Evolutionary conservation across 2,113 vertebrate genomes (phyloP).

Genomic region (Malaclemys terrapin): DNA sequence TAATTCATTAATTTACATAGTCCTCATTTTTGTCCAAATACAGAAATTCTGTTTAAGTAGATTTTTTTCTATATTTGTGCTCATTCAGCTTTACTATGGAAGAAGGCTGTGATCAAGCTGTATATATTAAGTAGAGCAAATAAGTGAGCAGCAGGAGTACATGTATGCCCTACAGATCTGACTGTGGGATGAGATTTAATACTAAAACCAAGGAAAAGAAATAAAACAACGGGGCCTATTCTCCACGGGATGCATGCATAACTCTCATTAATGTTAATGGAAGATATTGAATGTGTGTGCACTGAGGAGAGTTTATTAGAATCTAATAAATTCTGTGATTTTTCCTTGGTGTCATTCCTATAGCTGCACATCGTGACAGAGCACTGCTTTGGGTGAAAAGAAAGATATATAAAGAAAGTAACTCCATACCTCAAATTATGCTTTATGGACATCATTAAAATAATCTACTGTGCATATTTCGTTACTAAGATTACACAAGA

Average conservation of each 20-base stretch:
- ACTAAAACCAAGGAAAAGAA: constrained; percentile 56
- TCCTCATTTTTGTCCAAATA: constrained; percentile 49
- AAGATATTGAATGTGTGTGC: constrained; percentile 61
- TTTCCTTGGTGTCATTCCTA: background rate
- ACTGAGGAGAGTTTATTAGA: constrained; percentile 64
- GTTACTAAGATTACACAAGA: background rate
- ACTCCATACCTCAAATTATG: background rate
- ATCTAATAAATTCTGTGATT: constrained; percentile 64
- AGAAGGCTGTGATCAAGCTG: constrained; percentile 44
- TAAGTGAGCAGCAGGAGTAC: constrained; percentile 49
- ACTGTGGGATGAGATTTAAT: constrained; percentile 71
- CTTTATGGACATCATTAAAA: background rate
- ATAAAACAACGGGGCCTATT: constrained; percentile 65
- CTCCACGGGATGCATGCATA: constrained; percentile 47
- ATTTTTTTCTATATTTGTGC: constrained; percentile 66
- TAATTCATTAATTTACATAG: constrained; percentile 75
- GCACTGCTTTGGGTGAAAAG: background rate
- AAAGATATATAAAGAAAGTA: background rate
- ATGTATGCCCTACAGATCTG: constrained; percentile 53
- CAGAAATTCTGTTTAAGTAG: constrained; percentile 49
- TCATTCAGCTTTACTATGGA: constrained; percentile 20
- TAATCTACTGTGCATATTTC: background rate
- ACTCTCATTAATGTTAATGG: constrained; percentile 77
- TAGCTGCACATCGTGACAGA: background rate
- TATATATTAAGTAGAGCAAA: constrained; percentile 59